These are phyloP conservation scores for Hololepta plana DNA, from an alignment of 2,888 invertebrate genomes.

Conservation along the genomic window DNA sequence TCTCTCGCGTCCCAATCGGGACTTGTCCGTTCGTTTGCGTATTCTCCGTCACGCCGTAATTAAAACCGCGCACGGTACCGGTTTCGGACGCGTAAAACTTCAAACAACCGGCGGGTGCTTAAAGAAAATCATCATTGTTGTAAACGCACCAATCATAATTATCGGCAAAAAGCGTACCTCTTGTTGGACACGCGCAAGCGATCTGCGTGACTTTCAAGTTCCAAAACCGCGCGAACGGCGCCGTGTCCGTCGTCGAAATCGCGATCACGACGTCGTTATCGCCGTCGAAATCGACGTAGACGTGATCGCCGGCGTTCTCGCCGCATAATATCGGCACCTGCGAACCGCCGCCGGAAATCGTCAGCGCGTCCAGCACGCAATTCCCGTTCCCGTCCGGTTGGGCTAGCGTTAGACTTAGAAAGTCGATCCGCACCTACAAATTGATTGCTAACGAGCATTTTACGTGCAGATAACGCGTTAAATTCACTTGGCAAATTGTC, in stretches of 20 bases:
- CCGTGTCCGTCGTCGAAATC: slow-evolving; percentile 41
- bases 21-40: not conserved
- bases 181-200: slow-evolving; percentile 48
- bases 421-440: slow-evolving; percentile 58
- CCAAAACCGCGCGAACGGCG: slow-evolving; percentile 49
- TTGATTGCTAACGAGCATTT: no score
- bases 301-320: slow-evolving; percentile 61
- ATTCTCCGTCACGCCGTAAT: slow-evolving; percentile 23
- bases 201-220: slow-evolving; percentile 57
- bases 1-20: slow-evolving; percentile 39
- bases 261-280: slow-evolving; percentile 47
- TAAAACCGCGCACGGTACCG: slow-evolving; percentile 53
- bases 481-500: slow-evolving; percentile 47
- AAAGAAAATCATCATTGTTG: slow-evolving; percentile 15
- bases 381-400: slow-evolving; percentile 57
- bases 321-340: slow-evolving; percentile 63
- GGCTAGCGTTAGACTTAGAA: slow-evolving; percentile 49
- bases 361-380: slow-evolving; percentile 51
- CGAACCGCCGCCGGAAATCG: slow-evolving; percentile 50
- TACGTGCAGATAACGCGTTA: no score
- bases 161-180: slow-evolving; percentile 30
- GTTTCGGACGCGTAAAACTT: slow-evolving; percentile 45
- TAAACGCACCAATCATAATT: no score
- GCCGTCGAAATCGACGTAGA: slow-evolving; percentile 57
- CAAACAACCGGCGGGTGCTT: slow-evolving; percentile 59